A percentile compares a stretch with the other conserved stretches of the same genome.
Conservation (phyloP, 1,140 invertebrate genomes). For the Orussus abietinus region DNA sequence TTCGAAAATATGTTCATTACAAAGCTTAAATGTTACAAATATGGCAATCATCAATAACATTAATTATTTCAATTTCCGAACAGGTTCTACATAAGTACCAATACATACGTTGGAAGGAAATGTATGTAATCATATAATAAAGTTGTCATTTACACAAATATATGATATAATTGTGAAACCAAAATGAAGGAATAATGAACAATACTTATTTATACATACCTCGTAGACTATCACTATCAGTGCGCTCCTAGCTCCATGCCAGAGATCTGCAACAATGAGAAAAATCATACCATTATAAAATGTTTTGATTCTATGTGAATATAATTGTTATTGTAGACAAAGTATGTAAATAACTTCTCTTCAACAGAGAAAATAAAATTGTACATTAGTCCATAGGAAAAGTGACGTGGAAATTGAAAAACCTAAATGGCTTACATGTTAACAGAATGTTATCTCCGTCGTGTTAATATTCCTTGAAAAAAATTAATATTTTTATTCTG, state of each 20-base stretch:
- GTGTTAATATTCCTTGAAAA: too few relatives aligned
- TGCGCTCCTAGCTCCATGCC: conserved; percentile 55
- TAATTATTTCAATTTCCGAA: too few relatives aligned
- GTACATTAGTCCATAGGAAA: conserved; percentile 1
- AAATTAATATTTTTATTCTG: too few relatives aligned
- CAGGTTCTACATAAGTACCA: too few relatives aligned
- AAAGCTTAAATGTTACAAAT: too few relatives aligned
- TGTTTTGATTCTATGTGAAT: conserved; percentile 1
- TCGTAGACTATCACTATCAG: conserved; percentile 53
- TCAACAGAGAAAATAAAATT: too few relatives aligned
- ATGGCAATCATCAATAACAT: too few relatives aligned
- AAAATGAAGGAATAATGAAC: conserved; percentile 1
- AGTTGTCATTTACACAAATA: too few relatives aligned
- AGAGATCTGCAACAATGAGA: conserved; percentile 45
- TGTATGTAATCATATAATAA: too few relatives aligned
- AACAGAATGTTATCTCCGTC: conserved; percentile 3
- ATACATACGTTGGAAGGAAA: too few relatives aligned
- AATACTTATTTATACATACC: conserved; percentile 26
- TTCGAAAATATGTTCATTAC: too few relatives aligned
- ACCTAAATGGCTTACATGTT: neutral
- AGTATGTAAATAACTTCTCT: neutral
- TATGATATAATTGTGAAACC: too few relatives aligned
- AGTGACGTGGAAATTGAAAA: neutral
- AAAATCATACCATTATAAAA: neutral
- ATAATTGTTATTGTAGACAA: conserved; percentile 1